Conservation (phyloP, 2,113 vertebrate species). For the Myxocyprinus asiaticus region DNA sequence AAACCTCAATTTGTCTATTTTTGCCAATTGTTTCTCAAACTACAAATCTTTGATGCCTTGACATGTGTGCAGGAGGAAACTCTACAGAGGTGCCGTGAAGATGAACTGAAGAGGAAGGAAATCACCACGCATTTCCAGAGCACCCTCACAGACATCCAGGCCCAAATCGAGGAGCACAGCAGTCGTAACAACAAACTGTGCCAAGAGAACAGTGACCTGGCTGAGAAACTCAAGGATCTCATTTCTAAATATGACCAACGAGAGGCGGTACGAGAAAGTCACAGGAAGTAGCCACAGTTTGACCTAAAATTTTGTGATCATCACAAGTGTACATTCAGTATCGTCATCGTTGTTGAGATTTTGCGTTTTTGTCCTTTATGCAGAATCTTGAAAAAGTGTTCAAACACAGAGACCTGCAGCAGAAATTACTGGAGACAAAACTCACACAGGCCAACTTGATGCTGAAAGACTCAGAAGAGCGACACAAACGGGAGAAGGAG, state of each 20-base stretch:
- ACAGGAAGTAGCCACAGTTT: neutral
- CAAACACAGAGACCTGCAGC: constrained; percentile 95
- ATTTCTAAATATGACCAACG: constrained; percentile 94
- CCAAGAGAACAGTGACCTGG: constrained; percentile 92
- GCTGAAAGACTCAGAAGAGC: constrained; percentile 86
- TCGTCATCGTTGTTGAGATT: too few species aligned
- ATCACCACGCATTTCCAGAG: constrained; percentile 97
- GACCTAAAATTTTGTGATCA: neutral
- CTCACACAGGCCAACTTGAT: constrained; percentile 87
- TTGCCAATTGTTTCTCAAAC: too few species aligned
- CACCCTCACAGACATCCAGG: constrained; percentile 92
- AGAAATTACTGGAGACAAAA: constrained; percentile 95
- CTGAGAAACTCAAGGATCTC: constrained; percentile 93
- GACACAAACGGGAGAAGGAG: constrained; percentile 88
- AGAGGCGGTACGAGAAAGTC: constrained; percentile 83
- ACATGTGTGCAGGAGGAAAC: constrained; percentile 86
- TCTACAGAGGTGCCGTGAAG: constrained; percentile 90
- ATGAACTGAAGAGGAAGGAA: constrained; percentile 97
- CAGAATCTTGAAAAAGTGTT: constrained; percentile 98
- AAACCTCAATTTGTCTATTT: too few species aligned
- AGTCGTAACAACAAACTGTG: constrained; percentile 92
- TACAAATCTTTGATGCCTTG: neutral
- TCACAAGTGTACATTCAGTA: constrained; percentile 22
- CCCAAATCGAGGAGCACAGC: constrained; percentile 97
- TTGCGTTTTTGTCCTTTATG: constrained; percentile 2